phyloP scores from a whole-genome alignment of 2,888 invertebrate species.

The Tolmerus cingulatus region DNA sequence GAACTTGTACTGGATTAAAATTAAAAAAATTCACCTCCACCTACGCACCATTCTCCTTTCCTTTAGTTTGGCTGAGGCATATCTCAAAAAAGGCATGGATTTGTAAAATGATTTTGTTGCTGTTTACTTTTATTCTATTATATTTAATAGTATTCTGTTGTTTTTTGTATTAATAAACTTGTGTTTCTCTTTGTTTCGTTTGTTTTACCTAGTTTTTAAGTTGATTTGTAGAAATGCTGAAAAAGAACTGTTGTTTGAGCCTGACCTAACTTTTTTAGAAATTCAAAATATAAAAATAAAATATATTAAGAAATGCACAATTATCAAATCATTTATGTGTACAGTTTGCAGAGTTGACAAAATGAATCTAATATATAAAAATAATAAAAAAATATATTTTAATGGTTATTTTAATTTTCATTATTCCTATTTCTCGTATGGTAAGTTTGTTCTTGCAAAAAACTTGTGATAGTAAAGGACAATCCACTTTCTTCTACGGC shows the following conservation, averaged over 20 bases:
- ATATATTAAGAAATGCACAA: neutral
- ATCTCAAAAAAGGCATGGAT: too few species aligned
- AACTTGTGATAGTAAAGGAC: too few species aligned
- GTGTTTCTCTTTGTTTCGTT: neutral
- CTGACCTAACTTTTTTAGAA: neutral
- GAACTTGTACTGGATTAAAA: too few species aligned
- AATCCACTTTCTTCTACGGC: too few species aligned
- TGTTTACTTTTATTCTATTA: too few species aligned
- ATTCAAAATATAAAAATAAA: neutral
- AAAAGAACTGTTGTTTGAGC: neutral
- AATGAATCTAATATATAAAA: neutral
- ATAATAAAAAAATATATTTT: neutral
- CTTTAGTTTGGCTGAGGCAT: too few species aligned
- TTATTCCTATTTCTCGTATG: too few species aligned
- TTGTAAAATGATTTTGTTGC: too few species aligned
- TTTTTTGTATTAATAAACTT: too few species aligned
- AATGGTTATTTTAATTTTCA: neutral
- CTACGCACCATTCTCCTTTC: neutral
- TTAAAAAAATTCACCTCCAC: neutral
- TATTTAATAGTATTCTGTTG: too few species aligned
- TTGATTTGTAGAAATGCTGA: neutral
- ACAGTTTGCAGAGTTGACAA: neutral
- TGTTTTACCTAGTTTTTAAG: neutral
- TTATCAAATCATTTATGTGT: neutral
- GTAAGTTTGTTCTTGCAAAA: too few species aligned